Base-by-base conservation (phyloP, 2,113 vertebrate species). In the Anoura caudifer region DNA sequence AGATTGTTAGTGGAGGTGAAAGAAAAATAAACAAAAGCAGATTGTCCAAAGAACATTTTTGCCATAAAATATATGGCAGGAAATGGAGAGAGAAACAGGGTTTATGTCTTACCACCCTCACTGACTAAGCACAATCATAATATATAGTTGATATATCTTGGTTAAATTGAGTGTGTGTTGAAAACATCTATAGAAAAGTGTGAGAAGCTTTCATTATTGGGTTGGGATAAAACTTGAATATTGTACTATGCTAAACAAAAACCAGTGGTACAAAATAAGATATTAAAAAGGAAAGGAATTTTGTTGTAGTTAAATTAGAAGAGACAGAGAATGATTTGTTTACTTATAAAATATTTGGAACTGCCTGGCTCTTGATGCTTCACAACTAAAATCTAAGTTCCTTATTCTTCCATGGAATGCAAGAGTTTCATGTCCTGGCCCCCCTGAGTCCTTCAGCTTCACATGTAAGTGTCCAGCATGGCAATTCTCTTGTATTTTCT, bases 261-360 rank as follows among this genome's bases (percentile, higher is more conserved):
- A n/a, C n/a, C 82, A 69, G 11, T 41, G 0, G 24, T 22, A 63
- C 8, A 84, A 86, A 86, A 54, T 69, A 92, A 87, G 31, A 76
- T 61, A 45, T 59, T 96, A 89, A 96, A 97, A 52, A 94, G 41
- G 61, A 93, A 95, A 93, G 63, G 72, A 91, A 93, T 91, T 33
- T 73, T 82, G 47, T 16, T 83, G 54, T 47, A 31, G 28, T 89
- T 96, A 86, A 86, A 86, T 97, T 72, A 89, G 33, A 91, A 96
- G 54, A 91, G 61, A 92, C 45, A 59, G n/a, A 87, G 36, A 96
- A 56, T 56, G 19, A 90, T 90, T 41, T 96, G 56, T 88, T 97
- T 88, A 82, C 47, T 82, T 91, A 69, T 43, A 83, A 94, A 94
- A 67, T 93, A 95, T 91, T 97, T 91, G 36, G 38, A 89, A 94